Evolutionary conservation across 2,797 vertebrate genomes (phyloP), one percentile per base, ranked within the genome.

Genomic region (Avahi laniger): DNA sequence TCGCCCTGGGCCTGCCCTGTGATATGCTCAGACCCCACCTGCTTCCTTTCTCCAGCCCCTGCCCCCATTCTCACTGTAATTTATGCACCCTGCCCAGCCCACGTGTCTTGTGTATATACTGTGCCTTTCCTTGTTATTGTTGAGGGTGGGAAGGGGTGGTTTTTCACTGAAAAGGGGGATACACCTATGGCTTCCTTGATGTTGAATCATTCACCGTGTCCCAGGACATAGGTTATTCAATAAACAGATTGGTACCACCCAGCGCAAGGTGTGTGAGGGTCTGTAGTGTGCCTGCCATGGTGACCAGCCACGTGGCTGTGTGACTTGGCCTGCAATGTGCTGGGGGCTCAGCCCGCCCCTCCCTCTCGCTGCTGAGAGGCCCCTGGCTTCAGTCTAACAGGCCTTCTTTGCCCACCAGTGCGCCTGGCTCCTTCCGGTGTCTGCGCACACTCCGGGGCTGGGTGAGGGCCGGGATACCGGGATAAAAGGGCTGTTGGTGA

Each of bases 81-180:
- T 97, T 88, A 87, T 94, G 95, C 95, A 46, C 92, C 94, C 87
- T 81, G 8, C 67, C 83, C 28, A 17, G 0, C 95, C 87, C 96
- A 12, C 2, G 6, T 95, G 81, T 98, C 94, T 18, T 92, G 52
- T 98, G 93, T 98, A 90, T 89, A 97, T 98, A 97, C 97, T 97
- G 98, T 98, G 98, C 97, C 97, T 97, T 97, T 98, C 96, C 90
- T 96, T 33, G 13, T 96, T 88, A 26, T 89, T 82, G 83, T 97
- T 80, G 41, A 2, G 94, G 79, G 69, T 80, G 91, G 96, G 94
- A 97, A 84, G 96, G 95, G 78, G 87, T 86, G 92, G 11, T 43
- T 97, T 98, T 96, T 97, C 96, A 96, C 79, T 61, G 83, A 85
- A 88, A 73, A 43, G 28, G 46, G 67, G 92, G 70, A 38, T 67